Evolutionary conservation across 2,113 vertebrate genomes (phyloP), one percentile per base, ranked within the genome.

Genomic region (Chauna torquata): DNA sequence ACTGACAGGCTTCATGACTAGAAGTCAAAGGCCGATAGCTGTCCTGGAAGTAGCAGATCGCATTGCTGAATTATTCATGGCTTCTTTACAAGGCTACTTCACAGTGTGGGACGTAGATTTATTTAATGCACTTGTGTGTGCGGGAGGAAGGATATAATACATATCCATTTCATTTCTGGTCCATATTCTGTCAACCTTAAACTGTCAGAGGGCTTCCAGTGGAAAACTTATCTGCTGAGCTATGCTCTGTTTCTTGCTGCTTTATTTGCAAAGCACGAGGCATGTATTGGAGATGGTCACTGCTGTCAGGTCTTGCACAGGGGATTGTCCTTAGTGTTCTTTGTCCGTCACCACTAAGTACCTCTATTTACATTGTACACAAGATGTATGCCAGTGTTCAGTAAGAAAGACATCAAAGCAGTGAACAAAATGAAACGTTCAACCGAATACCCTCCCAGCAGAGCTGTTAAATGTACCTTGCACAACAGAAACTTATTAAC

Each of bases 41-140:
- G 71, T 88, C 90, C 94, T 87, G 27, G 86, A 68, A 96, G 85
- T 75, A 70, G 66, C 59, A 82, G 64, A 82, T 92, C 70, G 36
- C 6, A 12, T 62, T 68, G 65, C 82, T 93, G 94, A 96, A 96
- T 97, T 94, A 96, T 96, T 94, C 84, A 95, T 90, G 82, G 44
- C 61, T 93, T 92, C 81, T 64, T 93, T 90, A 95, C 71, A 40
- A 49, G 68, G 82, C 24, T 72, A 61, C 61, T 85, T 79, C 14
- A 69, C 54, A 66, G 61, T 83, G 44, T 10, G 45, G 76, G 86
- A 62, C 7, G 12, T 24, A 66, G 76, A 45, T 91, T 55, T 59
- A 81, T 88, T 96, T 92, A 79, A 90, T 78, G 59, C 80, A 16
- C 69, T 61, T 6, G 8, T 66, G 5, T 2, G 3, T 82, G 55